A percentile compares a stretch with the other conserved stretches of the same genome.
Conservation (phyloP, 2,113 vertebrate genomes). For the Tinamus guttatus region DNA sequence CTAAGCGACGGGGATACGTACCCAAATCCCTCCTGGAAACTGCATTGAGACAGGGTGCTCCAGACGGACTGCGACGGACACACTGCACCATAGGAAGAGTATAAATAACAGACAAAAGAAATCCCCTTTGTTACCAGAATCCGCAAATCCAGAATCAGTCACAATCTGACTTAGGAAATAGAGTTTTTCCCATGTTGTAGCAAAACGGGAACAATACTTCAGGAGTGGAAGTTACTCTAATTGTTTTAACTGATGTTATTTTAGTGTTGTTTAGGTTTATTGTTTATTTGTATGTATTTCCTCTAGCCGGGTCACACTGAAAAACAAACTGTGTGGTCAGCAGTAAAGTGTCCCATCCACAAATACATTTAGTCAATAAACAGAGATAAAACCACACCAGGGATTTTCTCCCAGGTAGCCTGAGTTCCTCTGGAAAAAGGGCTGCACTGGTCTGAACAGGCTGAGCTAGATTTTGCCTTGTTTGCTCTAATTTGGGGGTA, state of each 20-base stretch:
- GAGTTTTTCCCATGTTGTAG: constrained; percentile 75
- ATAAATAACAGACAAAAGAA: constrained; percentile 73
- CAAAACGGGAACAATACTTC: constrained; percentile 77
- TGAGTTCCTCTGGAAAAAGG: not conserved
- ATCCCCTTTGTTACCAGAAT: constrained; percentile 73
- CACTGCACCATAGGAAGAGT: constrained; percentile 53
- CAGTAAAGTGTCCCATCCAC: not conserved
- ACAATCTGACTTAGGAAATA: constrained; percentile 74
- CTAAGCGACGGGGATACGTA: not conserved
- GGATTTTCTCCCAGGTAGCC: not conserved
- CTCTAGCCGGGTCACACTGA: constrained; percentile 67
- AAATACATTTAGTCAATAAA: constrained; percentile 35
- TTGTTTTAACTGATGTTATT: constrained; percentile 84
- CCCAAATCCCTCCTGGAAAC: not conserved
- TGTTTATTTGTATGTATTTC: constrained; percentile 83
- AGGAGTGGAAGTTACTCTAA: constrained; percentile 71
- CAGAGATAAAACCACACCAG: not conserved
- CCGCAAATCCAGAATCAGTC: constrained; percentile 59
- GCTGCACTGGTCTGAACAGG: not conserved
- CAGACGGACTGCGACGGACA: not conserved
- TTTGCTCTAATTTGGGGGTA: not conserved
- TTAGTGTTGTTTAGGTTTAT: constrained; percentile 80
- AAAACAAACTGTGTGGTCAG: constrained; percentile 46
- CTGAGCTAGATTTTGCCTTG: not conserved
- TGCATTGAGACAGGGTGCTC: not conserved